Conservation (phyloP, 2,888 invertebrate genomes). For the Cryptocheilus praepositus region DNA sequence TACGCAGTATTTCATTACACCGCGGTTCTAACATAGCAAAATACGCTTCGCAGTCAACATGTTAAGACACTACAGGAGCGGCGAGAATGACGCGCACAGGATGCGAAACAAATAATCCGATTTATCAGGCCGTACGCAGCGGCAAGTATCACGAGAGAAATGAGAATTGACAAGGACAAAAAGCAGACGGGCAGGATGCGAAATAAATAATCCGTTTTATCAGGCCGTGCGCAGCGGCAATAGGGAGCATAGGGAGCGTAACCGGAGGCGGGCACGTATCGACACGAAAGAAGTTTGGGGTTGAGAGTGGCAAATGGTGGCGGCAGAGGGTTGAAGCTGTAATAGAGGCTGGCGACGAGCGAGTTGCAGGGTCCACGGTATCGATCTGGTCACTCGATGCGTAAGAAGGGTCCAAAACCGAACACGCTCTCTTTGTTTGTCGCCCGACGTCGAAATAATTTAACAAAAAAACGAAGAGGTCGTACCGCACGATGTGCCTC, state of each 20-base stretch:
- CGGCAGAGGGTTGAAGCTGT: slow-evolving; percentile 19
- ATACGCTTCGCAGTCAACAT: too few relatives aligned
- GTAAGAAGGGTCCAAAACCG: slow-evolving; percentile 20
- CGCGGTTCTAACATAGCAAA: too few relatives aligned
- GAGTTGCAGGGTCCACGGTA: slow-evolving; percentile 46
- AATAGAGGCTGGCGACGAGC: slow-evolving; percentile 21
- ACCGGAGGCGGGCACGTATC: not conserved
- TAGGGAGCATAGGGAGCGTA: not conserved
- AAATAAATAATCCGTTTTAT: not conserved
- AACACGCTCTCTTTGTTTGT: not conserved
- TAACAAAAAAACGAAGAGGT: too few relatives aligned
- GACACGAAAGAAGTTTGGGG: slow-evolving; percentile 1
- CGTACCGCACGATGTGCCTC: not conserved
- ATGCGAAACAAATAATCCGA: not conserved
- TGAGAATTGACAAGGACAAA: not conserved
- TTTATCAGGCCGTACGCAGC: too few relatives aligned
- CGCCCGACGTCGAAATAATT: too few relatives aligned
- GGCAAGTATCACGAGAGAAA: not conserved
- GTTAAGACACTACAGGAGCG: not conserved
- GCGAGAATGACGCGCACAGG: not conserved
- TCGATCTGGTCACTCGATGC: slow-evolving; percentile 40
- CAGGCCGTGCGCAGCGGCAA: too few relatives aligned
- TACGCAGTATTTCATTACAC: too few relatives aligned
- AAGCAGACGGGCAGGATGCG: not conserved
- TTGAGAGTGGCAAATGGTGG: not conserved